Evolutionary conservation across 2,888 invertebrate species (phyloP).

Genomic region (Schizaphis graminum): DNA sequence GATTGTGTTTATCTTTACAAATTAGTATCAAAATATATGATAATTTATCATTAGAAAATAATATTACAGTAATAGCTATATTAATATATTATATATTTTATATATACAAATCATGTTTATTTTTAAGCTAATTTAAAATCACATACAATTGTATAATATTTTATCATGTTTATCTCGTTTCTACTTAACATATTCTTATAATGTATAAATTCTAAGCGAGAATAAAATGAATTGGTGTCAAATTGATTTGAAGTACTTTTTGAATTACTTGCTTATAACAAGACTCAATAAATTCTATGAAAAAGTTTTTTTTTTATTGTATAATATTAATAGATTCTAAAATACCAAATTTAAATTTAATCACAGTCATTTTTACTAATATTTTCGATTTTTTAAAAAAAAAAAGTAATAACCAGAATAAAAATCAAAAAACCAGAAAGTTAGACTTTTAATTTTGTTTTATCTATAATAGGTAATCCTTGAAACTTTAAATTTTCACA

Average conservation of each 20-base stretch:
- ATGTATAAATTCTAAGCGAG: background rate
- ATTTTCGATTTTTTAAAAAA: too few species aligned
- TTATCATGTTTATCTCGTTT: background rate
- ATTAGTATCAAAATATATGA: background rate
- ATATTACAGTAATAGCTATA: background rate
- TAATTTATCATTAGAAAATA: background rate
- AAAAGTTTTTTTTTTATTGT: too few species aligned
- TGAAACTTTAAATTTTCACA: background rate
- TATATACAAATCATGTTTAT: background rate
- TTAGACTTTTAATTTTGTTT: too few species aligned
- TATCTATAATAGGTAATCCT: background rate
- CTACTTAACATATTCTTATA: background rate
- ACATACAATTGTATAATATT: background rate
- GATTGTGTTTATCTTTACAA: background rate
- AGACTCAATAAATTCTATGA: too few species aligned
- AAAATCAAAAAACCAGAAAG: too few species aligned
- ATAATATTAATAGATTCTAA: too few species aligned
- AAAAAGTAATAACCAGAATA: too few species aligned
- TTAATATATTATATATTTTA: background rate
- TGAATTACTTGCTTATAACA: too few species aligned
- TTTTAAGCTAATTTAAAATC: background rate
- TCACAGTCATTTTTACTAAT: too few species aligned
- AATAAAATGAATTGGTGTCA: background rate
- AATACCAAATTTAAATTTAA: too few species aligned
- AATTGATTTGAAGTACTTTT: background rate